Evolutionary conservation across 2,888 invertebrate genomes (phyloP).

Genomic region (Hyppa rectilinea): DNA sequence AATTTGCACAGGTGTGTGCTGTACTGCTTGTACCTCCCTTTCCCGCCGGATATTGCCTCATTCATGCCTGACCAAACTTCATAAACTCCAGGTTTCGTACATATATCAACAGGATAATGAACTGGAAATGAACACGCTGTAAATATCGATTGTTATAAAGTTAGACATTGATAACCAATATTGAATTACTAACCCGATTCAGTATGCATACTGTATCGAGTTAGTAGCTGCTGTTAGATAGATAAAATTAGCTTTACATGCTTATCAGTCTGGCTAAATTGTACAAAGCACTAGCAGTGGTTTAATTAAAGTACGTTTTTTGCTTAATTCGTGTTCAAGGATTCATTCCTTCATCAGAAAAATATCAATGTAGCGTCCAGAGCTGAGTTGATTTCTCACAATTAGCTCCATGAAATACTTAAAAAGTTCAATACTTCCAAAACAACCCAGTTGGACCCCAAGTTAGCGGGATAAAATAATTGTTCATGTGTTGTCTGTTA

Average conservation of each 20-base stretch:
- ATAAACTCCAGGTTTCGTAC: slow-evolving; percentile 21
- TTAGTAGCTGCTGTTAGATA: slow-evolving; percentile 33
- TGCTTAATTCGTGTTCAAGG: background rate
- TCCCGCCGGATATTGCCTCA: slow-evolving; percentile 31
- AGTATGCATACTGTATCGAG: slow-evolving; percentile 14
- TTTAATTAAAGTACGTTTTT: slow-evolving; percentile 5
- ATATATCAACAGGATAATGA: slow-evolving; percentile 28
- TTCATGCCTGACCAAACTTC: slow-evolving; percentile 21
- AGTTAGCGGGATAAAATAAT: background rate
- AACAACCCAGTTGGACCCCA: background rate
- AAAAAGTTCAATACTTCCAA: background rate
- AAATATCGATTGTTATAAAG: slow-evolving; percentile 23
- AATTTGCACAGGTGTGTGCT: slow-evolving; percentile 56
- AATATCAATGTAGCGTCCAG: background rate
- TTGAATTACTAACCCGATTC: slow-evolving; percentile 16
- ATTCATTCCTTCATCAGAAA: background rate
- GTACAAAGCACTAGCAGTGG: slow-evolving; percentile 27
- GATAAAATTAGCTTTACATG: slow-evolving; percentile 23
- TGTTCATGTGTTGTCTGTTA: background rate
- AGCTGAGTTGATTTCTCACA: background rate
- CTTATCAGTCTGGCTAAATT: slow-evolving; percentile 39
- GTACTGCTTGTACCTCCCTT: slow-evolving; percentile 17
- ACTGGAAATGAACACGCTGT: slow-evolving; percentile 14
- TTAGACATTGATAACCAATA: slow-evolving; percentile 15
- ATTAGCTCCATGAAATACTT: background rate